Evolutionary conservation across 2,888 invertebrate species (phyloP).

Genomic region (Ptychoptera albimana): DNA sequence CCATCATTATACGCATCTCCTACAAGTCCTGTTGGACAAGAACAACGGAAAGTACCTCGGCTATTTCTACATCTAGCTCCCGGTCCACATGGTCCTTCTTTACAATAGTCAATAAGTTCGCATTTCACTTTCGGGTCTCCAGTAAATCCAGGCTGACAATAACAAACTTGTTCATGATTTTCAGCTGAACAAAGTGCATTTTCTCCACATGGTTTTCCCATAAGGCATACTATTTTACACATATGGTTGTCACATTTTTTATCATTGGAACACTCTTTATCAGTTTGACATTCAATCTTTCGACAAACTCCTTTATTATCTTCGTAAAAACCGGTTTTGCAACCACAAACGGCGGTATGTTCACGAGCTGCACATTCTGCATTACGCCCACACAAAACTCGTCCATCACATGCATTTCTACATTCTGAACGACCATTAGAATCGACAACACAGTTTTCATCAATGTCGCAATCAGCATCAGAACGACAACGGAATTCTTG

Average conservation of each 20-base stretch:
- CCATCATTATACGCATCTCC: conserved; percentile 77
- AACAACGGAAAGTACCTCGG: conserved; percentile 63
- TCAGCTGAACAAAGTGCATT: conserved; percentile 77
- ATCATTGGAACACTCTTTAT: conserved; percentile 62
- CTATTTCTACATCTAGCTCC: conserved; percentile 67
- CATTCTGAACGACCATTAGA: conserved; percentile 62
- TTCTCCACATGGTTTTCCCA: conserved; percentile 67
- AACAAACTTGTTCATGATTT: conserved; percentile 60
- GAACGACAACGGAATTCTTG: conserved; percentile 62
- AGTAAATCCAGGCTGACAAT: conserved; percentile 77
- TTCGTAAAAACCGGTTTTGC: conserved; percentile 64
- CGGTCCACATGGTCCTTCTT: conserved; percentile 60
- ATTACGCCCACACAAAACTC: conserved; percentile 62
- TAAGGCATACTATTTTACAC: conserved; percentile 75
- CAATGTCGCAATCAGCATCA: conserved; percentile 54
- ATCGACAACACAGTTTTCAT: conserved; percentile 53
- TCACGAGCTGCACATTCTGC: conserved; percentile 59
- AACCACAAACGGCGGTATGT: conserved; percentile 61
- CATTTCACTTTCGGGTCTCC: conserved; percentile 63
- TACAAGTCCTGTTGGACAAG: conserved; percentile 60
- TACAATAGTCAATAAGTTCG: conserved; percentile 60
- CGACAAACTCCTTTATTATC: conserved; percentile 68
- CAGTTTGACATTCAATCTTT: conserved; percentile 55
- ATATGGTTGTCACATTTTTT: conserved; percentile 68
- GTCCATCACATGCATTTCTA: conserved; percentile 53